These are phyloP conservation scores for Fistularia commersonii DNA, from an alignment of 2,797 vertebrate species.

Conservation along the genomic window DNA sequence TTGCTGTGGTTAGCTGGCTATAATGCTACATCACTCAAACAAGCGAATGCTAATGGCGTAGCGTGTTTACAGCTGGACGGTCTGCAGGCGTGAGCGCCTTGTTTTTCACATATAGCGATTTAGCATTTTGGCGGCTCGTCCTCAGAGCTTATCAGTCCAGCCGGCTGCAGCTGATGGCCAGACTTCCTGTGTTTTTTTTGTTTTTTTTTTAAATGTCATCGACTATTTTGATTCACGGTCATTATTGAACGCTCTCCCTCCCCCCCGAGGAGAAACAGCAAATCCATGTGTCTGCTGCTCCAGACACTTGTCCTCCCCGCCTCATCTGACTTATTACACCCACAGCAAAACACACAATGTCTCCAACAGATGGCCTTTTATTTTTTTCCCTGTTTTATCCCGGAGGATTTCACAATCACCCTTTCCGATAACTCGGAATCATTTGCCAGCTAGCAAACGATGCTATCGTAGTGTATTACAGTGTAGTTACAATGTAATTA, in stretches of 20 bases:
- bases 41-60: too few species aligned
- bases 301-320: slow-evolving; percentile 63
- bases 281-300: slow-evolving; percentile 28
- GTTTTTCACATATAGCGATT: too few species aligned
- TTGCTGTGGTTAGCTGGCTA: too few species aligned
- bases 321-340: slow-evolving; percentile 46
- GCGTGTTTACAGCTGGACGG: too few species aligned
- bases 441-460: slow-evolving; percentile 26
- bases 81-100: too few species aligned
- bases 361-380: slow-evolving; percentile 40
- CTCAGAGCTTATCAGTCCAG: slow-evolving; percentile 13
- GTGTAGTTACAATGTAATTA: slow-evolving; percentile 20
- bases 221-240: slow-evolving; percentile 35
- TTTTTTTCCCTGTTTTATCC: too few species aligned
- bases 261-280: slow-evolving; percentile 31
- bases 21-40: too few species aligned
- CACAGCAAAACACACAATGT: slow-evolving; percentile 14
- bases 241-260: slow-evolving; percentile 32
- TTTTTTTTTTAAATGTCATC: not conserved
- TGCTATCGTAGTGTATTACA: slow-evolving; percentile 9
- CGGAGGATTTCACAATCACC: slow-evolving; percentile 43
- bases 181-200: slow-evolving; percentile 19
- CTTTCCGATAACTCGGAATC: slow-evolving; percentile 25
- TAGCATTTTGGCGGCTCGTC: too few species aligned
- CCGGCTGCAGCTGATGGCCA: slow-evolving; percentile 16